phyloP scores from a whole-genome alignment of 1,140 invertebrate species.

The Thalassaphorura encarpata region DNA sequence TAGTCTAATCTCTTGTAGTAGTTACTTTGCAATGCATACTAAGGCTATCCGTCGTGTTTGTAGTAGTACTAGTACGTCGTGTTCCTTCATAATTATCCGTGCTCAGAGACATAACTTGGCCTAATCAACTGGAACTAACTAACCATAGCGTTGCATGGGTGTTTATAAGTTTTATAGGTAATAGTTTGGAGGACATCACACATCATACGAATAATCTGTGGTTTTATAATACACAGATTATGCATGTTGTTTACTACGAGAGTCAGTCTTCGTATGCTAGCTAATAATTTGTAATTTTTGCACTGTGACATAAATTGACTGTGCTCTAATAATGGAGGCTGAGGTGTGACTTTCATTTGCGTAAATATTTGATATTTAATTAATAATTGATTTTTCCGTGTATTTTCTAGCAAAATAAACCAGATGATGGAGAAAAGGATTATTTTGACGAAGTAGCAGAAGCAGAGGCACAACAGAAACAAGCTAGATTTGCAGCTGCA shows the following conservation, averaged over 20 bases:
- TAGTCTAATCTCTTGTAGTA: too few species aligned
- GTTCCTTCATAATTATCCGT: too few species aligned
- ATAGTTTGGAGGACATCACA: too few species aligned
- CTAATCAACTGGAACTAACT: too few species aligned
- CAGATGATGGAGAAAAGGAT: not conserved
- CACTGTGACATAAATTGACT: not conserved
- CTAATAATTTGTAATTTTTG: not conserved
- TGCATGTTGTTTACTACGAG: not conserved
- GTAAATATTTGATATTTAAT: not conserved
- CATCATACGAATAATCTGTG: not conserved
- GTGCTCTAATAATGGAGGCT: not conserved
- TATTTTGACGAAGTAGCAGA: slow-evolving; percentile 8
- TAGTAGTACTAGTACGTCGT: too few species aligned
- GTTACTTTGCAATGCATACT: too few species aligned
- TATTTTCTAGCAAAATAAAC: not conserved
- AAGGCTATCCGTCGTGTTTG: too few species aligned
- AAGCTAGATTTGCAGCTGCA: not conserved
- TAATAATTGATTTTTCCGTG: not conserved
- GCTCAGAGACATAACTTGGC: too few species aligned
- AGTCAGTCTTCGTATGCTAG: not conserved
- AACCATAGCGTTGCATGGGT: too few species aligned
- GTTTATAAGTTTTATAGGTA: too few species aligned
- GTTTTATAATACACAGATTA: not conserved
- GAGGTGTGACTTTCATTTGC: not conserved
- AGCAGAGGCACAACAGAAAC: not conserved